phyloP scores from a whole-genome alignment of 2,888 invertebrate species.

The Drosophila fungiperda region DNA sequence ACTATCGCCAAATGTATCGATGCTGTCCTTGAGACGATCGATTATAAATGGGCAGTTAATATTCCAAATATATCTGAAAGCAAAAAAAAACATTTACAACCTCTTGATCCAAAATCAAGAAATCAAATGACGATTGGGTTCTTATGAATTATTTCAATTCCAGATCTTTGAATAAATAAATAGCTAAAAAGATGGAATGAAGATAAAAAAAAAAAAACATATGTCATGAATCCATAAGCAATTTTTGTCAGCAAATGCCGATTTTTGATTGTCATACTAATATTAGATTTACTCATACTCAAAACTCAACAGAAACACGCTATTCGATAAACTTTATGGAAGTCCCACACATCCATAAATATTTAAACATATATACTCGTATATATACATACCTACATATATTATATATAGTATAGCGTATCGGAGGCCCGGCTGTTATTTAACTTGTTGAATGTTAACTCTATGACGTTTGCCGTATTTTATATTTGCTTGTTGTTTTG shows the following conservation, averaged over 20 bases:
- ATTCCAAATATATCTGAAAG: not conserved
- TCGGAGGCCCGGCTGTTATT: constrained; percentile 55
- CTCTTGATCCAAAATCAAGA: not conserved
- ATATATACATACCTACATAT: not conserved
- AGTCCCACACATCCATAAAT: not conserved
- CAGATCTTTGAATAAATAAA: not conserved
- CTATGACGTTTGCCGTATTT: constrained; percentile 21
- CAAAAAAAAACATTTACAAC: not conserved
- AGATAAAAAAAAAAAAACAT: not conserved
- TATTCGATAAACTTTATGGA: not conserved
- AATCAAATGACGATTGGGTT: not conserved
- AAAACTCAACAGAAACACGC: constrained; percentile 5
- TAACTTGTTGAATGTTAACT: constrained; percentile 48
- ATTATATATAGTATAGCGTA: not conserved
- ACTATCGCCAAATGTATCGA: not conserved
- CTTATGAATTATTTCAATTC: not conserved
- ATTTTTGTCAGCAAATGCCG: not conserved
- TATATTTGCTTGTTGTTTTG: constrained; percentile 29
- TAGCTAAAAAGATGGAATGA: not conserved
- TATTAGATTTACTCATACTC: not conserved
- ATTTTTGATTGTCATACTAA: not conserved
- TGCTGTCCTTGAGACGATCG: not conserved
- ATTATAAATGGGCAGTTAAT: not conserved
- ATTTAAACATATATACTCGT: not conserved
- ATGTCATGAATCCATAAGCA: not conserved